Evolutionary conservation across 2,797 vertebrate genomes (phyloP).

Genomic region (Myioborus miniatus): DNA sequence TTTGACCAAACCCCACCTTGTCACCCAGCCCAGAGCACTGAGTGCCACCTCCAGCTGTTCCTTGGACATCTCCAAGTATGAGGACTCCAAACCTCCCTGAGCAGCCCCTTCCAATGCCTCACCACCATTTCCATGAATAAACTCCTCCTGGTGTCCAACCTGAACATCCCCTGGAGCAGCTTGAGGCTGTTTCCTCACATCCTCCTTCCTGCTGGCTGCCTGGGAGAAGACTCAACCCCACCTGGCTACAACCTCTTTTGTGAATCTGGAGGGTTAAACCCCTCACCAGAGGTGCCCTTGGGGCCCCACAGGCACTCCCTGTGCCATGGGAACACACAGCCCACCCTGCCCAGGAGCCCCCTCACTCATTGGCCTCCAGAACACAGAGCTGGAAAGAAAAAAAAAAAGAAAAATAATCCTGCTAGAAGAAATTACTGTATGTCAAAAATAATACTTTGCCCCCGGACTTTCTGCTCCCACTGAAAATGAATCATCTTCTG

Average conservation of each 20-base stretch:
- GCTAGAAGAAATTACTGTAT: conserved; percentile 9
- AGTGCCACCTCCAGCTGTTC: background rate
- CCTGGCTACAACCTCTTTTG: too few species aligned
- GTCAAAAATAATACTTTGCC: conserved; percentile 53
- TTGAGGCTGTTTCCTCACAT: background rate
- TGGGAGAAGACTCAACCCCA: background rate
- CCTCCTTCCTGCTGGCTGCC: background rate
- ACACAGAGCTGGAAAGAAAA: background rate
- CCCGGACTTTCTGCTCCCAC: conserved; percentile 63
- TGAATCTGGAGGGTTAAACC: background rate
- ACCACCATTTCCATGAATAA: background rate
- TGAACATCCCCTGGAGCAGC: background rate
- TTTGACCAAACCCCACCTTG: background rate
- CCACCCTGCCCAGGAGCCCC: background rate
- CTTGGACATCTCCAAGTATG: background rate
- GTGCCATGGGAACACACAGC: background rate
- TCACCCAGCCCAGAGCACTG: background rate
- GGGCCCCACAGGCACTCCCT: rapidly evolving
- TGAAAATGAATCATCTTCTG: conserved; percentile 54
- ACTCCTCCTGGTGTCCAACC: background rate
- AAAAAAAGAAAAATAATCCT: background rate
- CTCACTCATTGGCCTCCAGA: background rate
- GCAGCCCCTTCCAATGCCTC: background rate
- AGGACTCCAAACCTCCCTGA: background rate
- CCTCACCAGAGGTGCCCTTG: background rate